phyloP scores from a whole-genome alignment of 1,140 invertebrate genomes.

The Subanguina moxae region DNA sequence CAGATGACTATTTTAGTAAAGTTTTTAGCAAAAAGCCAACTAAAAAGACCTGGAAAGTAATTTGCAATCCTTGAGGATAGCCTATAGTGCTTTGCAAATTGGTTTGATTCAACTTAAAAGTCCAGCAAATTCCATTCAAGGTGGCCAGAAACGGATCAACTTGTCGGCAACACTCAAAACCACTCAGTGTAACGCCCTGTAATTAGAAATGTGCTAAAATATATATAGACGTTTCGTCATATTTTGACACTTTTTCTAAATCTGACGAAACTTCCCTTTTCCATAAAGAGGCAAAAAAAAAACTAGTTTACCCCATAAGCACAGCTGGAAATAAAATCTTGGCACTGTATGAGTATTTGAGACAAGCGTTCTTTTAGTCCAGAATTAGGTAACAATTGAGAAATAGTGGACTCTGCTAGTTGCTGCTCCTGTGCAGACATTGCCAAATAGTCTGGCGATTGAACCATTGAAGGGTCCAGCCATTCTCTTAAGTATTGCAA shows the following conservation, averaged over 20 bases:
- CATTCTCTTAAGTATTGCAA: conserved; percentile 7
- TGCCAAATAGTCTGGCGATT: conserved; percentile 1
- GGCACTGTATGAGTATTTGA: conserved; percentile 2
- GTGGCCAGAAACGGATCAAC: conserved; percentile 5
- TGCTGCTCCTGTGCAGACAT: neutral
- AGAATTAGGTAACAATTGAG: neutral
- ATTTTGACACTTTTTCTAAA: no score
- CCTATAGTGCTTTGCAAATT: neutral
- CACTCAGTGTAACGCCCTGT: neutral
- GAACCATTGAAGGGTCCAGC: conserved; percentile 2
- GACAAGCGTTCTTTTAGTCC: conserved; percentile 5
- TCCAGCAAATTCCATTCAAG: conserved; percentile 9
- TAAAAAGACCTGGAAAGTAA: conserved; percentile 10
- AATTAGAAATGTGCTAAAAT: no score
- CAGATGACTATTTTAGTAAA: no score
- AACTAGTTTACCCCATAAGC: neutral
- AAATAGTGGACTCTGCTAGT: neutral
- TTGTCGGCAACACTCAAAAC: conserved; percentile 9
- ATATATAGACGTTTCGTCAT: no score
- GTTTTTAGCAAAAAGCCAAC: neutral
- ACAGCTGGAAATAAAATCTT: conserved; percentile 15
- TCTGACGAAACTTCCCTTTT: neutral
- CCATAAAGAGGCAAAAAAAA: neutral
- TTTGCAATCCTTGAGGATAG: conserved; percentile 3
- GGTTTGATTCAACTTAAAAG: conserved; percentile 1